Base-by-base conservation (phyloP, 2,797 vertebrate genomes). In the Enteromius viviparus region DNA sequence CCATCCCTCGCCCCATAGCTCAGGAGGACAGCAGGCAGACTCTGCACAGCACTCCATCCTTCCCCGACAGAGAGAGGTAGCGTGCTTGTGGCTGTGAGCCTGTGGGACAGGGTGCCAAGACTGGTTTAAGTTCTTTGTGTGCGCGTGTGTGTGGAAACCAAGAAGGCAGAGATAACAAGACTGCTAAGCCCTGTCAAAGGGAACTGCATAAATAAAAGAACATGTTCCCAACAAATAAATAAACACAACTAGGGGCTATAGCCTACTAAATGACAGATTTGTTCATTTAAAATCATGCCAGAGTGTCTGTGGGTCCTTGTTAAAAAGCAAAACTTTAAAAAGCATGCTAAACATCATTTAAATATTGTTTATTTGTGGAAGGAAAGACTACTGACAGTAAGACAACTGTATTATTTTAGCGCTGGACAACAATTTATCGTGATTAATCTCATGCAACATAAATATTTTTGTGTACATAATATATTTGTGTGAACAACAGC, bases 51-150 rank as follows among this genome's bases (percentile, higher is more conserved):
- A 91, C 94, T 90, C 92, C 94, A 84, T 94, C 95, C 87, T 94
- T 95, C 90, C 90, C 92, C 76, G 94, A 95, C 93, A 94, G 95
- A 89, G 94, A 95, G 92, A 95, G 95, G 95, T 95, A 95, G 91
- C 89, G 91, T 92, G 88, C 88, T 86, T 64, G 62, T 76, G 17
- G 32, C 29, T 66, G 75, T 53, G 23, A 51, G 17, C 40, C 29
- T 66, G 75, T 53, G 23, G 60, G 76, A 37, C 10, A 64, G 69
- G 60, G 29, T 64, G 65, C 77, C 55, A 26, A 51, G 29, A 55
- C 37, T 69, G 53, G 69, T 76, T 74, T 83, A 58, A 71, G 42
- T 85, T 69, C 45, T 70, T 77, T 53, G 55, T 78, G 64, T 69
- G 60, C 66, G 51, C 37, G 49, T 55, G 82, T 71, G 14, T 60